A percentile compares a stretch with the other conserved stretches of the same genome.
Conservation (phyloP, 2,888 invertebrate species). For the Sclerodermus sp. region DNA sequence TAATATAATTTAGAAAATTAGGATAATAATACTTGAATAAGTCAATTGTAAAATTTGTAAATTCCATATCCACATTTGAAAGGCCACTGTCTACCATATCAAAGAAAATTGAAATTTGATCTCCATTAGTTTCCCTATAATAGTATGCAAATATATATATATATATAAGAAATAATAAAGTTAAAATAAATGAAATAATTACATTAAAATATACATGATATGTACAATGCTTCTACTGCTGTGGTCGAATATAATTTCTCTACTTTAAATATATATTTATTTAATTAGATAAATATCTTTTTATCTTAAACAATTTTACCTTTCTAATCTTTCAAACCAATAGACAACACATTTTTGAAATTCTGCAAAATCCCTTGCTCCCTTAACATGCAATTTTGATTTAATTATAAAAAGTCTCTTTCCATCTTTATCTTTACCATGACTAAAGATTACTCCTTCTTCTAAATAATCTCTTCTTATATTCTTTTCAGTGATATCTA, state of each 20-base stretch:
- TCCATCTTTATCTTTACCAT: conserved; percentile 80
- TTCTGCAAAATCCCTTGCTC: conserved; percentile 73
- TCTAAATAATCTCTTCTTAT: conserved; percentile 73
- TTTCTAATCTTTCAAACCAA: conserved; percentile 80
- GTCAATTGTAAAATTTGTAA: conserved; percentile 83
- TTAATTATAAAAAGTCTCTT: conserved; percentile 76
- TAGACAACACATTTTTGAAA: conserved; percentile 81
- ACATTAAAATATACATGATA: too few species aligned
- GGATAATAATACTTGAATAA: conserved; percentile 90
- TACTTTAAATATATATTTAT: too few species aligned
- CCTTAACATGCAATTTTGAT: conserved; percentile 79
- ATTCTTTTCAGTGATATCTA: conserved; percentile 71
- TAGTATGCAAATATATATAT: background rate
- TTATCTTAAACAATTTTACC: conserved; percentile 53
- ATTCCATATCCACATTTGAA: conserved; percentile 88
- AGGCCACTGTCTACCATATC: conserved; percentile 89
- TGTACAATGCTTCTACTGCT: too few species aligned
- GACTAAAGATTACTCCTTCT: conserved; percentile 76
- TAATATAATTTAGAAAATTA: conserved; percentile 80
- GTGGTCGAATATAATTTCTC: too few species aligned
- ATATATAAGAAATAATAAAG: background rate
- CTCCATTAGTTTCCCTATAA: conserved; percentile 71
- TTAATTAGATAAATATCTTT: background rate
- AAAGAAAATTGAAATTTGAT: conserved; percentile 81
- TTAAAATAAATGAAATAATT: background rate